Evolutionary conservation across 2,113 vertebrate species (phyloP), one percentile per base, ranked within the genome.

Genomic region (Natator depressus): DNA sequence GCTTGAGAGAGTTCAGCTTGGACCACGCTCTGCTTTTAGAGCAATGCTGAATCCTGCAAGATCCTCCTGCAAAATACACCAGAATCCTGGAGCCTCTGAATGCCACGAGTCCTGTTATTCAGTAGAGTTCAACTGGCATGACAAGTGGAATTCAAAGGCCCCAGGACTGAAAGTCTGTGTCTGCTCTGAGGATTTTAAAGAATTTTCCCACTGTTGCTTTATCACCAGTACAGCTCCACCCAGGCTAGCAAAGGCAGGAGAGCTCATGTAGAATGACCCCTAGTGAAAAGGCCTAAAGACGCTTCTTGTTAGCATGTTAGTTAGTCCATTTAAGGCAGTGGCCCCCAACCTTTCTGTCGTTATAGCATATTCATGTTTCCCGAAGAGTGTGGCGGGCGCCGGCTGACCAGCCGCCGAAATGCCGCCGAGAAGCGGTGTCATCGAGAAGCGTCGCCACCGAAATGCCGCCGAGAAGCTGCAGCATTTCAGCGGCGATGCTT

Each of bases 281-380:
- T 5, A 46, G 47, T 57, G 89, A 84, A 49, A 51, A 22, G 24
- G 84, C 55, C 65, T 85, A 12, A 85, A 50, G 78, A 38, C 24
- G 51, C n/a, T 88, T 54, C 92, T 62, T 75, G 54, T 88, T 4
- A 62, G 78, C 65, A 82, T 87, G 82, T 92, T 85, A 88, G 82
- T 92, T 85, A 88, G 84, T 1, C 2, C 65, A 4, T 2, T 88
- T 51, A n/a, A 90, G 42, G 42, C 42, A 42, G 42, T 42, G 42
- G 42, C 42, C 42, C 42, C 42, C 42, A 42, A 42, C 42, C 42
- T 42, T 42, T 42, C 42, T 42, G 42, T 42, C 5, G 42, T 5
- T 42, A 42, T 42, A 42, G 42, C 42, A 42, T 42, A 42, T 42
- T 5, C 5, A 42, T 42, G 42, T 42, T 42, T 42, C 42, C 42